Evolutionary conservation across 2,888 invertebrate species (phyloP).

Genomic region (Drosophila koepferae): DNA sequence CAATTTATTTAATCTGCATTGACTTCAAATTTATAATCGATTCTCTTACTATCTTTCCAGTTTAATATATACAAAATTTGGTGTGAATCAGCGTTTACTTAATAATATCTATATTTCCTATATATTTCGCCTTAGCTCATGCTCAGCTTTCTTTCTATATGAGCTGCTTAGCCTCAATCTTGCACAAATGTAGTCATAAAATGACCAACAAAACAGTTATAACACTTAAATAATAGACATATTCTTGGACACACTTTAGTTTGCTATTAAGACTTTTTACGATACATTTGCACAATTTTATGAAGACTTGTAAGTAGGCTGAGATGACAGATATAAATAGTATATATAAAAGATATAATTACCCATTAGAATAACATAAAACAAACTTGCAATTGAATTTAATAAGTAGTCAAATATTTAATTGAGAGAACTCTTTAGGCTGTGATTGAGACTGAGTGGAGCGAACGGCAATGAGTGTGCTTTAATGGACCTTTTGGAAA

Average conservation of each 20-base stretch:
- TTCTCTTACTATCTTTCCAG: no score
- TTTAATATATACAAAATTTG: no score
- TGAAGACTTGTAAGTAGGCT: background rate
- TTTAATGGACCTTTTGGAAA: constrained; percentile 66
- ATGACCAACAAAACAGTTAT: background rate
- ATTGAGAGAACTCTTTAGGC: constrained; percentile 39
- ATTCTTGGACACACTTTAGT: background rate
- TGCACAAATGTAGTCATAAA: background rate
- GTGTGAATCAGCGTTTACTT: no score
- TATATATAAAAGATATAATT: background rate
- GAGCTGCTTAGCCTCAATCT: no score
- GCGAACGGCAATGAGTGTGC: constrained; percentile 7
- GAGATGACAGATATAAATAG: background rate
- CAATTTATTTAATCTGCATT: no score
- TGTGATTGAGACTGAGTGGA: constrained; percentile 33
- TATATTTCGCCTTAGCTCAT: no score
- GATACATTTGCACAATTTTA: constrained; percentile 3
- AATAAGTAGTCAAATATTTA: constrained; percentile 65
- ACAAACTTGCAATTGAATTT: constrained; percentile 26
- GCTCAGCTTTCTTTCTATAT: background rate
- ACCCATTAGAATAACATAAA: constrained; percentile 6
- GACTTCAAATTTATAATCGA: no score
- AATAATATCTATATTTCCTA: no score
- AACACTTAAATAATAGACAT: background rate
- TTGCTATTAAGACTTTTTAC: background rate